phyloP scores from a whole-genome alignment of 2,113 vertebrate genomes.

The Psilopsiagon aymara region DNA sequence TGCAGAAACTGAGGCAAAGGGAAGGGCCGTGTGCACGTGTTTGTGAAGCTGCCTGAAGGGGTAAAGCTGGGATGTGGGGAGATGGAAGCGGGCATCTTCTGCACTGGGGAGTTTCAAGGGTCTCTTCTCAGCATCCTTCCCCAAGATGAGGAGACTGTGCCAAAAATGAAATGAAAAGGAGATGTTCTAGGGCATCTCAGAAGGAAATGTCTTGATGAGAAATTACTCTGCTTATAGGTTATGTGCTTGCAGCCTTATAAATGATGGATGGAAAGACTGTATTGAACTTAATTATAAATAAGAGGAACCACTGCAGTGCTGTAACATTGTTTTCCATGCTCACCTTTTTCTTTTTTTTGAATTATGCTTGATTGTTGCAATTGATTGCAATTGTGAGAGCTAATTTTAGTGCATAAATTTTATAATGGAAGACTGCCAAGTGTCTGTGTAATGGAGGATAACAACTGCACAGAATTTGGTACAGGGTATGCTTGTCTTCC shows the following conservation, averaged over 20 bases:
- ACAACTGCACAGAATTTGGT: background rate
- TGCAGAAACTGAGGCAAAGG: background rate
- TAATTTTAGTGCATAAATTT: slow-evolving; percentile 55
- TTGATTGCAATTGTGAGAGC: slow-evolving; percentile 53
- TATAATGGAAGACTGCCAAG: background rate
- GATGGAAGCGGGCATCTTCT: background rate
- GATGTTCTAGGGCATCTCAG: rapidly evolving
- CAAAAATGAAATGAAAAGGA: background rate
- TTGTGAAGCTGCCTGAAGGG: background rate
- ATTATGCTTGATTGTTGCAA: slow-evolving; percentile 39
- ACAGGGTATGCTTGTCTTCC: background rate
- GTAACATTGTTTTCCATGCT: background rate
- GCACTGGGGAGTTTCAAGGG: background rate
- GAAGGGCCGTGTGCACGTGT: rapidly evolving
- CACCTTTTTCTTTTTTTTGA: background rate
- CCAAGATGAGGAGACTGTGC: background rate
- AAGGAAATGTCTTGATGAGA: background rate
- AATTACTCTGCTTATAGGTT: background rate
- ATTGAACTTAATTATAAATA: background rate
- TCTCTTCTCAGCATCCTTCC: background rate
- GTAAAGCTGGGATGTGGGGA: background rate
- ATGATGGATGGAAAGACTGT: background rate
- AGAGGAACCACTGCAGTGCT: background rate
- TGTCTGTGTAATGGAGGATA: slow-evolving; percentile 2
- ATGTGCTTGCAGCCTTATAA: background rate